Conservation (phyloP, 2,113 vertebrate species). For the Euleptes europaea region DNA sequence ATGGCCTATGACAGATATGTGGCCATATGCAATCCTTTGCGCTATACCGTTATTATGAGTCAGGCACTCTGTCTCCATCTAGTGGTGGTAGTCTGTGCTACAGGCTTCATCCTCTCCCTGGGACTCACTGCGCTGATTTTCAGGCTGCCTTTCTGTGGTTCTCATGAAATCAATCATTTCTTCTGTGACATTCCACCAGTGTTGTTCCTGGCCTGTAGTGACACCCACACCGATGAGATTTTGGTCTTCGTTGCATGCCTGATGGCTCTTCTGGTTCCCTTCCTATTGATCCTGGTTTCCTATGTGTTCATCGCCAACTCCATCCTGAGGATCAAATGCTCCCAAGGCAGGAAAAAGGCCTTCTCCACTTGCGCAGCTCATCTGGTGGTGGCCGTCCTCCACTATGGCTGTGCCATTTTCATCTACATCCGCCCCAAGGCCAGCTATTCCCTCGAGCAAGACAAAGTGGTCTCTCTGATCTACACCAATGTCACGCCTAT, state of each 20-base stretch:
- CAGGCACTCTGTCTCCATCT: constrained; percentile 8
- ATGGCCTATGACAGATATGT: constrained; percentile 59
- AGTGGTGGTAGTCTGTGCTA: neutral
- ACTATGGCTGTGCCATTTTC: constrained; percentile 41
- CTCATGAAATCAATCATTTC: constrained; percentile 57
- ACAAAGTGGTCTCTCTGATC: constrained; percentile 16
- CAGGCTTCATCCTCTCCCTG: constrained; percentile 32
- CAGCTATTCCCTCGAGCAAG: neutral
- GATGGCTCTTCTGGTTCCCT: constrained; percentile 38
- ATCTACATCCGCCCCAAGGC: constrained; percentile 20
- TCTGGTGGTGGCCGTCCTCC: constrained; percentile 39
- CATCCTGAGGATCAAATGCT: constrained; percentile 33
- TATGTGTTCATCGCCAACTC: neutral
- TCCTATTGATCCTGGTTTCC: constrained; percentile 39
- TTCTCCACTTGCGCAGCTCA: constrained; percentile 61
- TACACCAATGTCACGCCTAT: constrained; percentile 12
- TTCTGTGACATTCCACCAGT: constrained; percentile 62
- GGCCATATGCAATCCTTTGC: constrained; percentile 52
- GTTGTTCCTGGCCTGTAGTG: constrained; percentile 52
- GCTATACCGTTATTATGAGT: constrained; percentile 42
- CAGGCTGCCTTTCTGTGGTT: constrained; percentile 52
- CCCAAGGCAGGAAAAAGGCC: constrained; percentile 44
- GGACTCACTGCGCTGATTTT: constrained; percentile 36
- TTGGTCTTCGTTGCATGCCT: constrained; percentile 35
- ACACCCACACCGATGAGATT: constrained; percentile 34